A percentile compares a stretch with the other conserved stretches of the same genome.
phyloP scores from a whole-genome alignment of 2,113 vertebrate species.

The Merops nubicus region DNA sequence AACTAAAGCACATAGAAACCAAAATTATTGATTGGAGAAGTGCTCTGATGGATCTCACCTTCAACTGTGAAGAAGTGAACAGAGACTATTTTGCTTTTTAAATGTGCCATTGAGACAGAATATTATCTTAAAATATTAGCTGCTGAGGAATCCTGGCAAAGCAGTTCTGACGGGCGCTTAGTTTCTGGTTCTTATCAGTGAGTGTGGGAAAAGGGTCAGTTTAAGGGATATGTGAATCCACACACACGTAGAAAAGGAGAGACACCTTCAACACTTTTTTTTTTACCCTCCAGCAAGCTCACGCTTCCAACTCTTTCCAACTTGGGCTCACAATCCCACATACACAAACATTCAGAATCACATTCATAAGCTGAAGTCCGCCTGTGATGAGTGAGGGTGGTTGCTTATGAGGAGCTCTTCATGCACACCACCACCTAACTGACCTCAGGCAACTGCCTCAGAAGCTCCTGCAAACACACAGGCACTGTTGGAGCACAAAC shows the following conservation, averaged over 20 bases:
- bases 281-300: not conserved
- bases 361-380: not conserved
- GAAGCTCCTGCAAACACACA: fast-evolving
- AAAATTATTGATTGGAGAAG: not conserved
- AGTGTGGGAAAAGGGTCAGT: not conserved
- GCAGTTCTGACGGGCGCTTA: not conserved
- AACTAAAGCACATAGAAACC: not conserved
- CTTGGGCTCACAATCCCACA: not conserved
- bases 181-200: not conserved
- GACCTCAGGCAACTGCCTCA: not conserved
- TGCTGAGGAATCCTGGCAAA: not conserved
- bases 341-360: not conserved
- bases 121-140: not conserved
- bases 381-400: fast-evolving
- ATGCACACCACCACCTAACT: not conserved
- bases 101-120: not conserved
- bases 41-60: not conserved
- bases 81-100: not conserved
- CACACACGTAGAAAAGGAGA: not conserved
- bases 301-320: not conserved
- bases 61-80: not conserved
- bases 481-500: not conserved
- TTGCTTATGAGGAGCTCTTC: not conserved
- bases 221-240: not conserved
- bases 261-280: not conserved